Evolutionary conservation across 1,140 invertebrate genomes (phyloP).

Genomic region (Acromyrmex echinatior): DNA sequence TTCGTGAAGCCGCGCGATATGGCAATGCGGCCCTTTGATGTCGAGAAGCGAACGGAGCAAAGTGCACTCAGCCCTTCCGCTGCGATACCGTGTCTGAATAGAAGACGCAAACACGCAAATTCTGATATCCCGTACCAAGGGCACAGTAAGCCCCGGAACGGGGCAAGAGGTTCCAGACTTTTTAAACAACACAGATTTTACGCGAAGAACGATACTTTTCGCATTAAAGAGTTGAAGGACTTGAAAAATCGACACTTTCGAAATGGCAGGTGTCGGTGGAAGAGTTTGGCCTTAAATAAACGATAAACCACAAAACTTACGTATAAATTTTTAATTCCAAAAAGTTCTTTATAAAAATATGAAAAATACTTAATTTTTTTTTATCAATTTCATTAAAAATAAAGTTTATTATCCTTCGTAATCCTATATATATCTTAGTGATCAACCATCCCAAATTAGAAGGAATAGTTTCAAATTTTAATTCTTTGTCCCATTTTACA

Average conservation of each 20-base stretch:
- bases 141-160: background rate
- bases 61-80: constrained; percentile 15
- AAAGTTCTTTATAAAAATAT: background rate
- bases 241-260: background rate
- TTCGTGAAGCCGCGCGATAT: constrained; percentile 48
- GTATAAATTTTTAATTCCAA: background rate
- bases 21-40: constrained; percentile 43
- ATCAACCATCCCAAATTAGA: no score
- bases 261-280: background rate
- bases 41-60: background rate
- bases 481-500: no score
- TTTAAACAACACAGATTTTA: background rate
- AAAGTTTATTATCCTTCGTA: background rate
- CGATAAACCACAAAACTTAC: background rate
- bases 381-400: background rate
- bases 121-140: background rate
- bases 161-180: background rate
- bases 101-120: constrained; percentile 14
- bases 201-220: background rate
- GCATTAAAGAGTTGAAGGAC: background rate
- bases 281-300: background rate
- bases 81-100: constrained; percentile 50
- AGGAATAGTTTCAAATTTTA: no score
- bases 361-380: background rate
- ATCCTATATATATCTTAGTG: no score